Conservation (phyloP, 92 coral and sea anemone genomes). For the Bergia sp. region DNA sequence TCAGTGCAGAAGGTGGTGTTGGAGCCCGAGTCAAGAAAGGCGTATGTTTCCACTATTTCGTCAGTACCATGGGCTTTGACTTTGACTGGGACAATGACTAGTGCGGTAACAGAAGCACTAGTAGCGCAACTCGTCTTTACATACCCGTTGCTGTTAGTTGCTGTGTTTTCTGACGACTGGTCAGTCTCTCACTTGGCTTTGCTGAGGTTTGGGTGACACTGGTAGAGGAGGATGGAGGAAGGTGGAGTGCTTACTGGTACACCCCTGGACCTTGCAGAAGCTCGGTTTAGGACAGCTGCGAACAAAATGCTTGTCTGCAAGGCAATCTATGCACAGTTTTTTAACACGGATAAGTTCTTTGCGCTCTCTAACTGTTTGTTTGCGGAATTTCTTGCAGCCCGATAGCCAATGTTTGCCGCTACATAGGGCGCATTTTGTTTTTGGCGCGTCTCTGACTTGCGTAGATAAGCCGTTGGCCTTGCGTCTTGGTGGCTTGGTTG, state of each 20-base stretch:
- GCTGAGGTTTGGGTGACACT: background rate
- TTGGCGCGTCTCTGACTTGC: background rate
- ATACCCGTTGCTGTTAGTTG: conserved; percentile 10
- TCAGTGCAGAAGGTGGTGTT: conserved; percentile 54
- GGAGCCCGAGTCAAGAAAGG: conserved; percentile 54
- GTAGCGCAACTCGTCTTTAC: background rate
- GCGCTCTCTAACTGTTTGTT: conserved; percentile 56
- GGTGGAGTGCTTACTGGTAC: conserved; percentile 65
- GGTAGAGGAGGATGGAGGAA: conserved; percentile 53
- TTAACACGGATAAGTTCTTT: conserved; percentile 44
- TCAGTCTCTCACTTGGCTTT: background rate
- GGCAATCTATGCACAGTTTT: conserved; percentile 61
- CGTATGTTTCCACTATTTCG: conserved; percentile 30
- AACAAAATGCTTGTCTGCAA: conserved; percentile 51
- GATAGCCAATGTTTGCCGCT: conserved; percentile 63
- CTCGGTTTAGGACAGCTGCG: conserved; percentile 50
- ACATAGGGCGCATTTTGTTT: conserved; percentile 50
- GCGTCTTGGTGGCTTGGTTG: background rate
- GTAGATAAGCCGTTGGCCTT: conserved; percentile 20
- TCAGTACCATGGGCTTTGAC: conserved; percentile 41
- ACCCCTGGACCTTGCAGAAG: conserved; percentile 65
- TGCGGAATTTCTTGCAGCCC: conserved; percentile 49
- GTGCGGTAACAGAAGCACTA: conserved; percentile 38
- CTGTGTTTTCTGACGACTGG: background rate
- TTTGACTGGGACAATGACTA: conserved; percentile 50